A percentile compares a stretch with the other conserved stretches of the same genome.
Evolutionary conservation across 2,797 vertebrate species (phyloP).

Genomic region (Phrynocephalus forsythii): DNA sequence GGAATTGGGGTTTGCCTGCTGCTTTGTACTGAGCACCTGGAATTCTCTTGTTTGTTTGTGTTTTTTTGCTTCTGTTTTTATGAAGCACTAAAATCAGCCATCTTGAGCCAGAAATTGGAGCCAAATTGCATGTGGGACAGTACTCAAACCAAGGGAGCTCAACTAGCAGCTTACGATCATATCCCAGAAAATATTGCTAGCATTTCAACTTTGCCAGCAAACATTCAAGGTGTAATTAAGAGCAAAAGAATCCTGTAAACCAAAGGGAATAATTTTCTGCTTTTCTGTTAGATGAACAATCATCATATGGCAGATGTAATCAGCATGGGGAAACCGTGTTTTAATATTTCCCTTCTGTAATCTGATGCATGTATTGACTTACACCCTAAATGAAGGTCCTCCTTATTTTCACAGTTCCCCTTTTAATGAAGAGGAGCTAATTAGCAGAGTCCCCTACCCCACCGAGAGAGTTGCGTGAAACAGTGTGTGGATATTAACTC

Average conservation of each 20-base stretch:
- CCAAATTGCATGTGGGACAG: background rate
- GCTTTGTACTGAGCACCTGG: background rate
- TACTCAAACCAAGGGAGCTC: background rate
- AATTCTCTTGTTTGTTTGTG: background rate
- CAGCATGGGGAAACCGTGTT: constrained; percentile 11
- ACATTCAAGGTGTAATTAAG: constrained; percentile 37
- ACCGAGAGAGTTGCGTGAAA: constrained; percentile 68
- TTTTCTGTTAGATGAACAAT: background rate
- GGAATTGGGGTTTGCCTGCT: background rate
- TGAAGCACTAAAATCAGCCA: background rate
- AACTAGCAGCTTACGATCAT: background rate
- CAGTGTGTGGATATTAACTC: constrained; percentile 69
- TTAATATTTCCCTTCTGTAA: constrained; percentile 33
- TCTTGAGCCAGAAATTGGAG: background rate
- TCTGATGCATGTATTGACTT: constrained; percentile 44
- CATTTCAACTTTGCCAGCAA: constrained; percentile 25
- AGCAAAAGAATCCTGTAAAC: constrained; percentile 23
- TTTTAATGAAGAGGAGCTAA: constrained; percentile 73
- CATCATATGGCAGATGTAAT: constrained; percentile 14
- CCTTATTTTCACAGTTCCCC: constrained; percentile 50
- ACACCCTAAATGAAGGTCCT: constrained; percentile 45
- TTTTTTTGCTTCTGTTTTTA: background rate
- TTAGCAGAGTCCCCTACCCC: constrained; percentile 63
- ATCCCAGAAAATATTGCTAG: background rate
- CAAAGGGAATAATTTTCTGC: constrained; percentile 16